These are phyloP conservation scores for Sylvia atricapilla DNA, from an alignment of 2,113 vertebrate genomes.

Conservation along the genomic window DNA sequence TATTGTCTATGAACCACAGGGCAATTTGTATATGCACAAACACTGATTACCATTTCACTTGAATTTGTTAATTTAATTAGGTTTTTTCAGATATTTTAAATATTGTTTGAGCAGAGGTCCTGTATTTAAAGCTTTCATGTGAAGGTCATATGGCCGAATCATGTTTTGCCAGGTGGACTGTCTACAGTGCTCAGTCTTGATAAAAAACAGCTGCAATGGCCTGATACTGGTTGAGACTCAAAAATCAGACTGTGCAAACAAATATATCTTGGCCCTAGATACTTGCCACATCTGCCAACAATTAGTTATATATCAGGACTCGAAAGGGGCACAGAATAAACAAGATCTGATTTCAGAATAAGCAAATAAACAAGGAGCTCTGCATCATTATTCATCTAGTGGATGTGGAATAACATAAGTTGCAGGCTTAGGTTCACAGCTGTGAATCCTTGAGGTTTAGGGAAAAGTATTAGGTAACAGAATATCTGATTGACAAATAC, in stretches of 20 bases:
- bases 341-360: conserved; percentile 79
- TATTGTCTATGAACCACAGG: conserved; percentile 27
- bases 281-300: conserved; percentile 86
- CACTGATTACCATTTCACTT: conserved; percentile 60
- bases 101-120: conserved; percentile 74
- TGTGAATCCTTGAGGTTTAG: conserved; percentile 29
- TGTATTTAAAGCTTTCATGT: conserved; percentile 73
- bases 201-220: conserved; percentile 87
- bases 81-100: conserved; percentile 62
- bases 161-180: conserved; percentile 93
- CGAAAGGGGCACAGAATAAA: conserved; percentile 74
- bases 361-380: conserved; percentile 85
- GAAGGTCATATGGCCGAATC: conserved; percentile 76
- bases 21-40: conserved; percentile 52
- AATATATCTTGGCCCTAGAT: conserved; percentile 81
- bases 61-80: conserved; percentile 67
- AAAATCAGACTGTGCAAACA: conserved; percentile 93
- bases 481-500: conserved; percentile 53
- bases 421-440: conserved; percentile 3
- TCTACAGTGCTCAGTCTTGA: conserved; percentile 76
- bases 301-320: conserved; percentile 83
- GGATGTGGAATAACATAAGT: conserved; percentile 24
- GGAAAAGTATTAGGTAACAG: conserved; percentile 42
- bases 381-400: conserved; percentile 78
- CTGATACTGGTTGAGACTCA: conserved; percentile 85